Conservation (phyloP, 2,888 invertebrate species). For the Asteroscopus sphinx region DNA sequence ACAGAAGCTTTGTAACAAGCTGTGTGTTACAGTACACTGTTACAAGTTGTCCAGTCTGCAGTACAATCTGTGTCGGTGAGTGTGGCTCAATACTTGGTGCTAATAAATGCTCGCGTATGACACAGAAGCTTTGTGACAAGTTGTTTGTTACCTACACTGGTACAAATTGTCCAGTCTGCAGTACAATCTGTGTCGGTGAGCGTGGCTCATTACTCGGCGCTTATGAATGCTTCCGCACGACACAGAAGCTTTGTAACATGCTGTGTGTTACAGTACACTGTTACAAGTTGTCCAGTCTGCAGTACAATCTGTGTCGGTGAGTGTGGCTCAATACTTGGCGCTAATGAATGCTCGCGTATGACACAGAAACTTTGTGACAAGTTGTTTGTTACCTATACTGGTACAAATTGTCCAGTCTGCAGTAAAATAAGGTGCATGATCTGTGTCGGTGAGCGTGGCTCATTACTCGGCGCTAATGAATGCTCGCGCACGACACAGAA, state of each 20-base stretch:
- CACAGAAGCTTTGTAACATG: not conserved
- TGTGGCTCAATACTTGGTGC: too few species aligned
- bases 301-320: too few species aligned
- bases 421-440: slow-evolving; percentile 55
- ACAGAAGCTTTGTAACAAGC: too few species aligned
- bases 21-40: too few species aligned
- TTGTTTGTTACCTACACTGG: not conserved
- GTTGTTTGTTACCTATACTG: not conserved
- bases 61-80: too few species aligned
- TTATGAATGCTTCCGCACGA: not conserved
- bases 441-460: slow-evolving; percentile 64
- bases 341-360: not conserved
- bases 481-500: slow-evolving; percentile 74
- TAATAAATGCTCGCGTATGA: not conserved
- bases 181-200: not conserved
- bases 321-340: too few species aligned
- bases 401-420: not conserved
- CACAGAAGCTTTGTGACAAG: too few species aligned
- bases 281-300: not conserved
- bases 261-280: not conserved
- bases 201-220: not conserved
- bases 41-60: too few species aligned
- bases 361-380: not conserved
- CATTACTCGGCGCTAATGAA: slow-evolving; percentile 80
- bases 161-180: not conserved